Percentiles rank a stretch among this genome's conserved stretches.
phyloP scores from a whole-genome alignment of 2,888 invertebrate genomes.

The Atethmia centrago region DNA sequence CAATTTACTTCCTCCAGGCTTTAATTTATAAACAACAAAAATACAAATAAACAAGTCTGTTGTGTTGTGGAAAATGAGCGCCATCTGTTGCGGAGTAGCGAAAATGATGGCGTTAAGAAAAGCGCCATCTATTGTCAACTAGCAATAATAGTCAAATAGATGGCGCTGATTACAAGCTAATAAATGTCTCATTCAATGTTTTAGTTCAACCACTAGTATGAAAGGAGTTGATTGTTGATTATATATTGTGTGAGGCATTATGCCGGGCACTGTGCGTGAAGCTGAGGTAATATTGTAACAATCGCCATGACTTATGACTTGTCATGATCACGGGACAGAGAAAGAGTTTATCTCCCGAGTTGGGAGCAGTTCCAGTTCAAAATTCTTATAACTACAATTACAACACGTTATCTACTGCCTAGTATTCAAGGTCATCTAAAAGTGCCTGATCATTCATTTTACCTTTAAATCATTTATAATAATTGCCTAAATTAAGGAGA shows the following conservation, averaged over 20 bases:
- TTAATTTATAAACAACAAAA: slow-evolving; percentile 21
- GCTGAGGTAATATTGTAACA: not conserved
- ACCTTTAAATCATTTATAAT: slow-evolving; percentile 9
- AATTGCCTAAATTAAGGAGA: slow-evolving; percentile 9
- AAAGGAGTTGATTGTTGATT: too few species aligned
- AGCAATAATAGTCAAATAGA: slow-evolving; percentile 28
- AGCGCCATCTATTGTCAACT: slow-evolving; percentile 69
- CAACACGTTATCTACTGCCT: not conserved
- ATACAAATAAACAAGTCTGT: slow-evolving; percentile 42
- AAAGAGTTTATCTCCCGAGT: not conserved
- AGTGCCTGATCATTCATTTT: not conserved
- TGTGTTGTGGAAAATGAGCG: slow-evolving; percentile 36
- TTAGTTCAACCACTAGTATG: not conserved
- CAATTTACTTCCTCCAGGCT: not conserved
- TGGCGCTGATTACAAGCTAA: slow-evolving; percentile 15
- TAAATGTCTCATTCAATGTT: not conserved
- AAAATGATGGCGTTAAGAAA: accelerated
- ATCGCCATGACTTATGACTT: not conserved
- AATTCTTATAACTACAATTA: not conserved
- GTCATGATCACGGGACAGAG: not conserved
- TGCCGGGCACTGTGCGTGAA: too few species aligned
- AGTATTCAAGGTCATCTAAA: slow-evolving; percentile 2
- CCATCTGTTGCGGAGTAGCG: slow-evolving; percentile 69
- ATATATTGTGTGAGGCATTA: not conserved
- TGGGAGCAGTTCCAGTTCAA: not conserved